These are phyloP conservation scores for Heterotilapia buettikoferi DNA, from an alignment of 2,113 vertebrate genomes.

Conservation along the genomic window DNA sequence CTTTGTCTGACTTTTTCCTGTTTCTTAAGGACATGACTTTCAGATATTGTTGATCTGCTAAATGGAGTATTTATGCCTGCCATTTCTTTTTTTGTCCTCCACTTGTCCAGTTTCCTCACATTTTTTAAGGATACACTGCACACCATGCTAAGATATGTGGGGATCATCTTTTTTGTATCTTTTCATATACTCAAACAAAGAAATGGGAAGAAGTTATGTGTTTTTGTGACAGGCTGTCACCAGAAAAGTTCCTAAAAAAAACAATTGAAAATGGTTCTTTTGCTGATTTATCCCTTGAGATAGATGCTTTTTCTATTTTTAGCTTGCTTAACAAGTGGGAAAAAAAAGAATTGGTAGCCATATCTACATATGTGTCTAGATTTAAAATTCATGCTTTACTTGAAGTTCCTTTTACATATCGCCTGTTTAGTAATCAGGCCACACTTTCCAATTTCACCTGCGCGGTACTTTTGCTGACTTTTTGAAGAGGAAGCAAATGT, in stretches of 20 bases:
- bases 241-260: neutral
- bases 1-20: neutral
- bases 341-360: rapidly evolving
- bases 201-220: neutral
- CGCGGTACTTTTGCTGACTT: neutral
- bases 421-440: neutral
- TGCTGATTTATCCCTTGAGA: neutral
- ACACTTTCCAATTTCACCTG: neutral
- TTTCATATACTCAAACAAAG: neutral
- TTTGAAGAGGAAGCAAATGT: neutral
- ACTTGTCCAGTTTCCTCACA: neutral
- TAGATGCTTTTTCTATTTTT: neutral
- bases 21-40: rapidly evolving
- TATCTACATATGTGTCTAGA: neutral
- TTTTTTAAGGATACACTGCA: neutral
- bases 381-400: neutral
- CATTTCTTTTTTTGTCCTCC: neutral
- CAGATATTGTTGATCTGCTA: neutral
- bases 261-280: neutral
- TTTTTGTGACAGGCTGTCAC: neutral
- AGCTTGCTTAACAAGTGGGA: neutral
- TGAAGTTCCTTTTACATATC: neutral
- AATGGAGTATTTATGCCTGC: neutral
- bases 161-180: neutral
- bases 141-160: neutral